These are phyloP conservation scores for Diadegma fenestrale DNA, from an alignment of 2,888 invertebrate genomes.

Conservation along the genomic window DNA sequence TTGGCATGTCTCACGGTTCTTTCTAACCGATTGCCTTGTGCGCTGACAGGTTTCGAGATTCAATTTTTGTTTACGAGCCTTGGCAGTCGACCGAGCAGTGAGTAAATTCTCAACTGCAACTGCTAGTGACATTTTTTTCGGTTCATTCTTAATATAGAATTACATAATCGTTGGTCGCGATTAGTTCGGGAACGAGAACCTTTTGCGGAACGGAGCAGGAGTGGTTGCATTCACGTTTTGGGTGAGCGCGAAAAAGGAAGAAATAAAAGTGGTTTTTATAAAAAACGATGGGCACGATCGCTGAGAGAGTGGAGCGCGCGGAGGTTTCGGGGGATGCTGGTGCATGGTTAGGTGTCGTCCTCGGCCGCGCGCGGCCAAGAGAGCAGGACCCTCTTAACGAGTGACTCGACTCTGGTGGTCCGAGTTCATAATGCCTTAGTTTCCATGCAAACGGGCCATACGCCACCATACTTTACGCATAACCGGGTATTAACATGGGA, in stretches of 20 bases:
- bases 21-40: background rate
- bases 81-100: background rate
- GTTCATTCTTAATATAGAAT: background rate
- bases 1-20: conserved; percentile 39
- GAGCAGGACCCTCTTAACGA: conserved; percentile 72
- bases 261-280: conserved; percentile 24
- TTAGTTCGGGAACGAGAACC: background rate
- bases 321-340: conserved; percentile 69
- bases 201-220: conserved; percentile 4
- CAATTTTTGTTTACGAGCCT: background rate
- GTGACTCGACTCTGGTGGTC: conserved; percentile 83
- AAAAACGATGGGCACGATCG: conserved; percentile 28
- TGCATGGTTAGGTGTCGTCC: conserved; percentile 60
- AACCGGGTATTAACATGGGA: conserved; percentile 84
- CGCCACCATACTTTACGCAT: conserved; percentile 84
- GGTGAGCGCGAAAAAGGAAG: conserved; percentile 37
- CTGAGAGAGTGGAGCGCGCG: conserved; percentile 69
- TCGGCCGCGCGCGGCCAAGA: conserved; percentile 38
- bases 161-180: background rate
- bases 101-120: background rate
- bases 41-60: background rate
- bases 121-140: background rate
- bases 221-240: conserved; percentile 15
- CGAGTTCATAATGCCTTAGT: conserved; percentile 82
- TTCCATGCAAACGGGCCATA: conserved; percentile 83